Percentiles rank a stretch among this genome's conserved stretches.
Evolutionary conservation across 2,888 invertebrate species (phyloP).

Genomic region (Protodeltote pygarga): DNA sequence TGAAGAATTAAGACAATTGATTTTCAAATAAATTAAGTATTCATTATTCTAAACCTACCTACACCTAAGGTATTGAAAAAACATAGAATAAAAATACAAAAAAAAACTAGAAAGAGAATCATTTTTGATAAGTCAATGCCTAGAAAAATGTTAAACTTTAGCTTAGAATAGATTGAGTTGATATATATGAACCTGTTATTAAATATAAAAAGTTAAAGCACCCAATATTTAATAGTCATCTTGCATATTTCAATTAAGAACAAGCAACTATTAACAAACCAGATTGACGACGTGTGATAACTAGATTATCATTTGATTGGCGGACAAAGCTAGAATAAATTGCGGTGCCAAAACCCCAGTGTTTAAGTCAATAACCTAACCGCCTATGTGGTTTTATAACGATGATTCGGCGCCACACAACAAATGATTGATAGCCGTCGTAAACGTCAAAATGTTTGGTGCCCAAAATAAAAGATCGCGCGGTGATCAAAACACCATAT

Average conservation of each 20-base stretch:
- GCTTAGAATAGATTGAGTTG: not conserved
- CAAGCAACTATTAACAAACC: constrained; percentile 7
- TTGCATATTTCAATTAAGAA: not conserved
- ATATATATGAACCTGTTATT: not conserved
- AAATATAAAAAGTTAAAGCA: not conserved
- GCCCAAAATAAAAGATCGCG: constrained; percentile 61
- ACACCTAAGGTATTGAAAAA: too few species aligned
- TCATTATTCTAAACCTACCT: too few species aligned
- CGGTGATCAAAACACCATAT: constrained; percentile 60
- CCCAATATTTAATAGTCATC: too few species aligned
- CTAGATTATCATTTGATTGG: constrained; percentile 33
- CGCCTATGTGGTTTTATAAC: constrained; percentile 60
- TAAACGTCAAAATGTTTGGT: constrained; percentile 67
- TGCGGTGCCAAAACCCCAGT: constrained; percentile 49
- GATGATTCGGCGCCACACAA: constrained; percentile 68
- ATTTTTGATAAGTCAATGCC: too few species aligned
- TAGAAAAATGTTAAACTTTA: too few species aligned
- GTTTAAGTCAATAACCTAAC: constrained; percentile 62
- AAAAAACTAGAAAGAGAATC: too few species aligned
- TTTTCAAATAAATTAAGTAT: too few species aligned
- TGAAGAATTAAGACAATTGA: too few species aligned
- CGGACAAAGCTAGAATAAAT: constrained; percentile 40
- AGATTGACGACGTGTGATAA: constrained; percentile 46
- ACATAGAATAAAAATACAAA: too few species aligned
- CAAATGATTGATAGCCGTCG: constrained; percentile 71